Conservation (phyloP, 2,797 vertebrate genomes). For the Phoeniculus purpureus region DNA sequence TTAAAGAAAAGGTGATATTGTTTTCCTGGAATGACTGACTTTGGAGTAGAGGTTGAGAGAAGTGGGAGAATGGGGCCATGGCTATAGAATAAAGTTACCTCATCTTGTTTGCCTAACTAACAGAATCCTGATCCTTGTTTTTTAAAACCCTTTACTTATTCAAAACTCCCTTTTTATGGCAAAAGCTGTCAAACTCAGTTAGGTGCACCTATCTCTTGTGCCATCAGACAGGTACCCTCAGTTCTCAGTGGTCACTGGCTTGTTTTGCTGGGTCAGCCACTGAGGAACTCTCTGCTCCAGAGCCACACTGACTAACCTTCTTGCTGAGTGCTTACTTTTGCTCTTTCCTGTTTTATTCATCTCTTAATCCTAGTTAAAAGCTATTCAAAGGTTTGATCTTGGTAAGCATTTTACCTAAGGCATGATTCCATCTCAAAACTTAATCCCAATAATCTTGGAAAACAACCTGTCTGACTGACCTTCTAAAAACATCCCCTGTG, state of each 20-base stretch:
- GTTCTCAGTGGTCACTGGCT: background rate
- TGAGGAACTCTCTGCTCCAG: background rate
- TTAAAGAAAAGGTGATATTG: background rate
- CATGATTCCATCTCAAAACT: slow-evolving; percentile 40
- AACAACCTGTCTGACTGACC: slow-evolving; percentile 1
- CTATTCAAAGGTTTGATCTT: slow-evolving; percentile 33
- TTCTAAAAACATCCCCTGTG: background rate
- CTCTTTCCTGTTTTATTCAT: slow-evolving; percentile 45
- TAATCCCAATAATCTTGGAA: slow-evolving; percentile 57
- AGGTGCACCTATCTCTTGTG: background rate
- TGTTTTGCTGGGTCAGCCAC: background rate
- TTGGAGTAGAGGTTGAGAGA: background rate
- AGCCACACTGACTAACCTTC: background rate
- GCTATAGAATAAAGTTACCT: background rate
- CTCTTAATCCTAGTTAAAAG: slow-evolving; percentile 60
- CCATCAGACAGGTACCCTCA: background rate
- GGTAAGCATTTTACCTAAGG: slow-evolving; percentile 50
- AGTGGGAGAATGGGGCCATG: background rate
- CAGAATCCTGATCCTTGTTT: background rate
- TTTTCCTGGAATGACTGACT: background rate
- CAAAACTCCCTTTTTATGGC: background rate
- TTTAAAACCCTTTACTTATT: background rate
- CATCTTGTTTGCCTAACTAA: background rate
- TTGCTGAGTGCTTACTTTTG: slow-evolving; percentile 9
- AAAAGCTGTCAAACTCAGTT: background rate